Evolutionary conservation across 1,140 invertebrate species (phyloP).

Genomic region (Anoplolepis gracilipes): DNA sequence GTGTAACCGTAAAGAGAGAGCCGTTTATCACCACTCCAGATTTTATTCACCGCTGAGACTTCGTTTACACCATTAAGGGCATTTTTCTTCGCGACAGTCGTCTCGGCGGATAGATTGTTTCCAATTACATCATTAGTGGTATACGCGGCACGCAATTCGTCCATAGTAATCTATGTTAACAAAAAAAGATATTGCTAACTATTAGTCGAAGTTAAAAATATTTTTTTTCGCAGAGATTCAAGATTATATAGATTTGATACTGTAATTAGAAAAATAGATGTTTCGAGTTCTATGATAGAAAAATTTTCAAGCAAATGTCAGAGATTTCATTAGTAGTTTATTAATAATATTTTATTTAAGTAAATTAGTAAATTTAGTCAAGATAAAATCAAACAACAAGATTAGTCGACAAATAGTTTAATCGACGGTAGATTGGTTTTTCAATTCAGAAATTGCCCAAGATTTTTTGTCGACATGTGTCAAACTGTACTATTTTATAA

Average conservation of each 20-base stretch:
- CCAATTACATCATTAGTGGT: slow-evolving; percentile 68
- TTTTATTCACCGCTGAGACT: slow-evolving; percentile 84
- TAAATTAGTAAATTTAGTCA: neutral
- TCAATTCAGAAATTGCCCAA: neutral
- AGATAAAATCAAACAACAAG: neutral
- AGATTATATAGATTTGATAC: neutral
- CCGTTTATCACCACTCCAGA: slow-evolving; percentile 92
- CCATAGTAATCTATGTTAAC: slow-evolving; percentile 89
- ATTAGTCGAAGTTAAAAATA: neutral
- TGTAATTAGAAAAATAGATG: neutral
- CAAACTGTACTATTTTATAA: neutral
- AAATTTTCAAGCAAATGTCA: neutral
- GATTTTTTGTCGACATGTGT: neutral
- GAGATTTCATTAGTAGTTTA: neutral
- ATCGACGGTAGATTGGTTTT: neutral
- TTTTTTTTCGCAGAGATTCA: neutral
- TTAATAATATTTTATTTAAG: too few relatives aligned
- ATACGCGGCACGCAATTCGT: slow-evolving; percentile 88
- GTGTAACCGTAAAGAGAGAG: slow-evolving; percentile 97
- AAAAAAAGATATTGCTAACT: neutral
- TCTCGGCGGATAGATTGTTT: slow-evolving; percentile 68
- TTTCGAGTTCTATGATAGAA: neutral
- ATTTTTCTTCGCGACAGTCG: slow-evolving; percentile 63
- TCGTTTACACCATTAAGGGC: slow-evolving; percentile 67
- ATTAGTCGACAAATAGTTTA: neutral